Evolutionary conservation across 1,140 invertebrate genomes (phyloP), one percentile per base, ranked within the genome.

Genomic region (Whitmania pigra): DNA sequence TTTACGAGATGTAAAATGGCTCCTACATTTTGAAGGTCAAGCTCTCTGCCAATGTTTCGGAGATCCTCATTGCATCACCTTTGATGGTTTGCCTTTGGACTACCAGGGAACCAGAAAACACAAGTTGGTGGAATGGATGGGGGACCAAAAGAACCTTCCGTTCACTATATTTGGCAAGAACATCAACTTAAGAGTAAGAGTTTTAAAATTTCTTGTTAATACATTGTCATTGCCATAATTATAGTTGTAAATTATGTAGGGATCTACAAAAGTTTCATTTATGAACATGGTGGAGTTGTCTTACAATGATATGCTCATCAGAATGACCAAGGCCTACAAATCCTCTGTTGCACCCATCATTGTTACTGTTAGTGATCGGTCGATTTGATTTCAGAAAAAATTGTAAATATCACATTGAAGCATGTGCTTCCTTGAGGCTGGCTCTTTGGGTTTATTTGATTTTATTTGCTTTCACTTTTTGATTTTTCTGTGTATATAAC

Each of bases 81-180:
- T 63, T 31, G 57, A 63, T 17, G 57, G 57, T 2, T 5, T 63
- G 57, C 7, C 9, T 6, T 15, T 63, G 15, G 57, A 63, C 18
- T 63, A 63, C 57, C 57, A 63, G 11, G 57, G 57, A 63, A 63
- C 57, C 9, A 63, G 57, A 20, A 63, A 63, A 63, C 57, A 63
- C 57, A 22, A 25, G 57, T 63, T 63, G 29, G 57, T 63, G 22
- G 57, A 31, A 25, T 63, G 57, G 57, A 63, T 25, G 57, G 57
- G 57, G 6, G 43, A 49, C 15, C 43, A 49, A 49, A 63, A 11
- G 22, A 31, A 63, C 29, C 29, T 31, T 31, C 22, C 22, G 15
- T 63, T 63, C 20, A 63, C 22, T 15, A 31, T 63, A 6, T 63
- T 15, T 31, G 57, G 57, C 5, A 63, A 31, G 15, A 63, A 63